Evolutionary conservation across 2,113 vertebrate species (phyloP).

Genomic region (Labeo catla): DNA sequence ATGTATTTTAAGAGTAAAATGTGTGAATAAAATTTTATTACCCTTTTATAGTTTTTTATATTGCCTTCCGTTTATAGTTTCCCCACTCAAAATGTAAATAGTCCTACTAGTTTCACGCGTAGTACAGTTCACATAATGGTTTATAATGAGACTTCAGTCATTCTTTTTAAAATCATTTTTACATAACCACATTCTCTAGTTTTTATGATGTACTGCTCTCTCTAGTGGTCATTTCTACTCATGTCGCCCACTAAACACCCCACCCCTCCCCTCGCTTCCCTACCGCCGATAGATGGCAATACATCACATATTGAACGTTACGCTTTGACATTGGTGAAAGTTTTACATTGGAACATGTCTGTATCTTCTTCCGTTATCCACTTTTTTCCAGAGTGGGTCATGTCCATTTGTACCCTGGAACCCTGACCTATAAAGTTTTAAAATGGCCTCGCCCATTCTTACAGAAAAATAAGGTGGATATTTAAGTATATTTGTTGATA

Average conservation of each 20-base stretch:
- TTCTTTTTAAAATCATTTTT: background rate
- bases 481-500: too few species aligned
- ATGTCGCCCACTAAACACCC: background rate
- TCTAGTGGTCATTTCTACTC: background rate
- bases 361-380: background rate
- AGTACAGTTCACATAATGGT: background rate
- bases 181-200: background rate
- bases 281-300: background rate
- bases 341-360: background rate
- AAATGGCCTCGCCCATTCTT: too few species aligned
- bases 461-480: too few species aligned
- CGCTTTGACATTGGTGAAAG: background rate
- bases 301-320: background rate
- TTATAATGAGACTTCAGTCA: background rate
- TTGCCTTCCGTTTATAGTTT: background rate
- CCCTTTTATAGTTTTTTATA: background rate
- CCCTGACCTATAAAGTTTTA: too few species aligned
- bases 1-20: background rate
- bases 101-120: background rate
- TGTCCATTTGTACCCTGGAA: background rate
- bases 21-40: background rate
- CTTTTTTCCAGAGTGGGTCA: background rate
- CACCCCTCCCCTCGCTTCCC: background rate
- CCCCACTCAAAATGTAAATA: background rate
- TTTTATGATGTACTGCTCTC: background rate